Evolutionary conservation across 2,113 vertebrate species (phyloP).

Genomic region (Hymenochirus boettgeri): DNA sequence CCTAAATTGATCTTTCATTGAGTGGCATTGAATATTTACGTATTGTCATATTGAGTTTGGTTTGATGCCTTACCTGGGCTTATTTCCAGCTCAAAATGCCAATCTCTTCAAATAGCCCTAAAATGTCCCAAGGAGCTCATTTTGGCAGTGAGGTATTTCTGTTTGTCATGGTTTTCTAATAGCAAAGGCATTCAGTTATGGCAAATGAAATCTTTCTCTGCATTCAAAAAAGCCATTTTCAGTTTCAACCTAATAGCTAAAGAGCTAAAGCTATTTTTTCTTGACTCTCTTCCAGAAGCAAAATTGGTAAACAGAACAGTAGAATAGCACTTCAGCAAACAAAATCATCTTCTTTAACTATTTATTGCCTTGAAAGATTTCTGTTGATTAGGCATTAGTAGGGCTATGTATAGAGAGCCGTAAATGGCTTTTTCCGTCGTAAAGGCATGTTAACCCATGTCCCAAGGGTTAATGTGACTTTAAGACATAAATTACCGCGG

Average conservation of each 20-base stretch:
- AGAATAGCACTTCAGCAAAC: background rate
- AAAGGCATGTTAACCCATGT: too few species aligned
- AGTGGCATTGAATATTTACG: constrained; percentile 59
- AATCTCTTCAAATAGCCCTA: constrained; percentile 65
- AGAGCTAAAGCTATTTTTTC: constrained; percentile 22
- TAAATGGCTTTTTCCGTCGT: too few species aligned
- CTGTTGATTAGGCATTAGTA: too few species aligned
- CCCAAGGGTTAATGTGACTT: too few species aligned
- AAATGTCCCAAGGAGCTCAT: constrained; percentile 70
- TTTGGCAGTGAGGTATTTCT: constrained; percentile 67
- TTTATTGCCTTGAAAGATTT: background rate
- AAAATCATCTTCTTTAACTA: background rate
- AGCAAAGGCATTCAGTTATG: constrained; percentile 61
- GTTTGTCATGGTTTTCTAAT: constrained; percentile 63
- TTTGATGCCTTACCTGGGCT: constrained; percentile 66
- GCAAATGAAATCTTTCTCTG: constrained; percentile 47
- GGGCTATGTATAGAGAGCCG: too few species aligned
- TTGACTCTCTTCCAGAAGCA: constrained; percentile 1
- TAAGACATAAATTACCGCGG: too few species aligned
- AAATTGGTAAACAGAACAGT: background rate
- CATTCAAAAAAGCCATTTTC: constrained; percentile 46
- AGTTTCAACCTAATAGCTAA: constrained; percentile 46
- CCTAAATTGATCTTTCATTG: constrained; percentile 56
- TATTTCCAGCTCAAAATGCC: constrained; percentile 65
- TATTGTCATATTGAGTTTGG: constrained; percentile 69